Conservation (phyloP, 2,113 vertebrate species). For the Cyphomyrus plagiostoma region DNA sequence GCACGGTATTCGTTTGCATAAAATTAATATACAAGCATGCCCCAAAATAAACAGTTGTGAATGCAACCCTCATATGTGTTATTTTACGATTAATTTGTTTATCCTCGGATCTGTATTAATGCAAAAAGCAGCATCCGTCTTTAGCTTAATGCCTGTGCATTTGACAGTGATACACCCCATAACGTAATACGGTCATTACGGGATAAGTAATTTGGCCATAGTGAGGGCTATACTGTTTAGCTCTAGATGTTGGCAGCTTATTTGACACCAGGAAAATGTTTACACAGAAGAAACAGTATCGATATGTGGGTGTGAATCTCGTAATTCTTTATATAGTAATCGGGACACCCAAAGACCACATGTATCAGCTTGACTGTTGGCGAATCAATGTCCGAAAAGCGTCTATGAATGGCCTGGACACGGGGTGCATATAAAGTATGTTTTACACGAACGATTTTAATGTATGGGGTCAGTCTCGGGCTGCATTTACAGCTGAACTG, state of each 20-base stretch:
- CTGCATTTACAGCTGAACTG: background rate
- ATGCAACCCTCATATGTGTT: background rate
- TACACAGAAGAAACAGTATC: background rate
- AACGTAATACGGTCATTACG: background rate
- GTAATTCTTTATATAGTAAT: background rate
- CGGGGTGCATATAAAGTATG: background rate
- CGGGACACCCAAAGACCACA: background rate
- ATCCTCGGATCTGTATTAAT: background rate
- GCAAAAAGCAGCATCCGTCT: background rate
- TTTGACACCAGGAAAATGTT: background rate
- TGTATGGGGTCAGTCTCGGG: background rate
- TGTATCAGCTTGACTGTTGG: background rate
- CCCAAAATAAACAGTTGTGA: background rate
- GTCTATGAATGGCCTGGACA: background rate
- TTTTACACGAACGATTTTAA: background rate
- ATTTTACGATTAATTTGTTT: background rate
- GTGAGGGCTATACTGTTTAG: background rate
- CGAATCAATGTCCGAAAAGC: background rate
- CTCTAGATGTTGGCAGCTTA: background rate
- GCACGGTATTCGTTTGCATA: background rate
- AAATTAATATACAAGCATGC: background rate
- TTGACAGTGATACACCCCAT: background rate
- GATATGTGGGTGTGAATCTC: background rate
- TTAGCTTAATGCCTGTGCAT: background rate
- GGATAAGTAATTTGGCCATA: background rate